Percentiles rank a stretch among this genome's conserved stretches.
Conservation (phyloP, 37 sponge, comb jelly and placozoan species). For the Chondrosia reniformis region DNA sequence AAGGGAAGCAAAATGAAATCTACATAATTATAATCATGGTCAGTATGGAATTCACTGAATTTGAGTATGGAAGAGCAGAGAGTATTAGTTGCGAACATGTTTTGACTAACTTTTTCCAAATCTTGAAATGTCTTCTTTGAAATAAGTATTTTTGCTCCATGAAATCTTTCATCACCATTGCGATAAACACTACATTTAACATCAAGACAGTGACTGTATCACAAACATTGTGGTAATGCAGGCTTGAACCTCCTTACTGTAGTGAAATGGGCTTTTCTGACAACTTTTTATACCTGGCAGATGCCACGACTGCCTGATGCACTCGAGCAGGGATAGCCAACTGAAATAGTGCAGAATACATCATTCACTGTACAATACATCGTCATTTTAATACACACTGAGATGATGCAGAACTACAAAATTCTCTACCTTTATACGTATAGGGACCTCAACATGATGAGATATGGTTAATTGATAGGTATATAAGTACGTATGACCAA, state of each 20-base stretch:
- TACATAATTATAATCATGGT: too few species aligned
- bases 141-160: constrained; percentile 54
- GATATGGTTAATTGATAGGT: too few species aligned
- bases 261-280: constrained; percentile 64
- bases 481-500: too few species aligned
- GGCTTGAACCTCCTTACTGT: constrained; percentile 62
- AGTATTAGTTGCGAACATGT: neutral
- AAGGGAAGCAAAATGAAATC: too few species aligned
- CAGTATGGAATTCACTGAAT: too few species aligned
- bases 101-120: constrained; percentile 51
- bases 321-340: neutral
- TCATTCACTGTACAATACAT: neutral
- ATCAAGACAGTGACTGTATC: too few species aligned
- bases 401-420: too few species aligned
- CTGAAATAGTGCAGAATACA: neutral
- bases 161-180: constrained; percentile 73
- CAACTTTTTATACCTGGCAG: constrained; percentile 48
- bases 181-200: constrained; percentile 57
- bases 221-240: too few species aligned
- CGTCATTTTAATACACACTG: too few species aligned
- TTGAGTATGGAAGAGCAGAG: too few species aligned
- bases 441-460: too few species aligned
- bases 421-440: too few species aligned
- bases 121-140: constrained; percentile 31
- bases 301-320: constrained; percentile 28